Evolutionary conservation across 1,140 invertebrate genomes (phyloP).

Genomic region (Schmidtea mediterranea): DNA sequence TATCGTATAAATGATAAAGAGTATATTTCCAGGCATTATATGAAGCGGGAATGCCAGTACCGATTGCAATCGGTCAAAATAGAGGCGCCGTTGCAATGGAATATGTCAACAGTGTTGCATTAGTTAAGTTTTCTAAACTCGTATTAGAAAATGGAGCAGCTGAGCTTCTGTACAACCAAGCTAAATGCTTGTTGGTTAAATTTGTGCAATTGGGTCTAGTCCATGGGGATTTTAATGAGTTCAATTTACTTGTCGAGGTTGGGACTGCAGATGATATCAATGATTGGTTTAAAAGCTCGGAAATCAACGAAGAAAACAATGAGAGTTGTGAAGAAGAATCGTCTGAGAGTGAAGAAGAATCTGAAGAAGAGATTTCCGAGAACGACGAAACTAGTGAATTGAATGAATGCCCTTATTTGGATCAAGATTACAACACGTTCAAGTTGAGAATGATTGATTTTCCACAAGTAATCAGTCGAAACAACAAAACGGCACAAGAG

Average conservation of each 20-base stretch:
- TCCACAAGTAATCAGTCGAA: slow-evolving; percentile 86
- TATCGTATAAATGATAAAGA: too few species aligned
- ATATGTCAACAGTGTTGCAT: slow-evolving; percentile 37
- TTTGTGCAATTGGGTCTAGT: slow-evolving; percentile 79
- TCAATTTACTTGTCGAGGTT: slow-evolving; percentile 56
- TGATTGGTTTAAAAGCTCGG: too few species aligned
- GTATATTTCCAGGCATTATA: slow-evolving; percentile 49
- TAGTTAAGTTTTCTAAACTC: slow-evolving; percentile 17
- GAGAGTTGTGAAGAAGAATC: too few species aligned
- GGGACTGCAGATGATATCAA: too few species aligned
- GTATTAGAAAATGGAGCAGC: background rate
- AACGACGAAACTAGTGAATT: too few species aligned
- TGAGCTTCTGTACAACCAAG: slow-evolving; percentile 49
- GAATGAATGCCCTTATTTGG: too few species aligned
- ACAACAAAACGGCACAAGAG: slow-evolving; percentile 33
- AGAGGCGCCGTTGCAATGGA: slow-evolving; percentile 91
- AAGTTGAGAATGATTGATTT: slow-evolving; percentile 80
- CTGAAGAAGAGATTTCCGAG: too few species aligned
- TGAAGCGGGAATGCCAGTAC: slow-evolving; percentile 68
- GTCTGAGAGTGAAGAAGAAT: too few species aligned
- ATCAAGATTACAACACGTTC: slow-evolving; percentile 29
- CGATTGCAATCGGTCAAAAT: slow-evolving; percentile 72
- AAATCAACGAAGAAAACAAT: too few species aligned
- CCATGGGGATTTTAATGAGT: slow-evolving; percentile 97
- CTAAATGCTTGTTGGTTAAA: slow-evolving; percentile 72